Evolutionary conservation across 2,888 invertebrate species (phyloP).

Genomic region (Dryomyza anilis): DNA sequence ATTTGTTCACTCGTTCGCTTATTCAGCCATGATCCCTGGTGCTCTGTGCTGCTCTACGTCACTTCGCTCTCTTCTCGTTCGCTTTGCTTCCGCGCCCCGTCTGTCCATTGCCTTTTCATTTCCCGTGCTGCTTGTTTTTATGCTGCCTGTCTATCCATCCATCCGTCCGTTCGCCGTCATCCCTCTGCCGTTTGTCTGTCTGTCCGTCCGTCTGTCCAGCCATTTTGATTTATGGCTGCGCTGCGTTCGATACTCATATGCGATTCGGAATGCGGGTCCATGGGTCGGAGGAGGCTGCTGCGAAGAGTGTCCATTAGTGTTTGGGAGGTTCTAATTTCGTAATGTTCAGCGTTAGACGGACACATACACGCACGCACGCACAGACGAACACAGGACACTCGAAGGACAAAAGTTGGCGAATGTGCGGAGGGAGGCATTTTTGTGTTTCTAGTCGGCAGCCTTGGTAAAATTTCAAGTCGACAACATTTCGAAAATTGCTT

Average conservation of each 20-base stretch:
- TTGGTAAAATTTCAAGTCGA: slow-evolving; percentile 8
- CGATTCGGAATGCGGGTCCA: slow-evolving; percentile 43
- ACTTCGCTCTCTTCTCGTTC: slow-evolving; percentile 38
- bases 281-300: slow-evolving; percentile 4
- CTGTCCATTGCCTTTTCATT: background rate
- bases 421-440: too few species aligned
- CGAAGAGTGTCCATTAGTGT: slow-evolving; percentile 32
- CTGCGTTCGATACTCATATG: slow-evolving; percentile 59
- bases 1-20: slow-evolving; percentile 50
- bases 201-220: slow-evolving; percentile 51
- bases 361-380: slow-evolving; percentile 15
- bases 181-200: slow-evolving; percentile 31
- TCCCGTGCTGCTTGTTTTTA: slow-evolving; percentile 1
- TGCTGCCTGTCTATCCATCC: slow-evolving; percentile 3
- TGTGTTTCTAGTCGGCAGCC: too few species aligned
- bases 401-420: slow-evolving; percentile 26
- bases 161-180: slow-evolving; percentile 10
- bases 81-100: slow-evolving; percentile 38
- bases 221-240: slow-evolving; percentile 61
- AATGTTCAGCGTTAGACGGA: slow-evolving; percentile 6
- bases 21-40: slow-evolving; percentile 34
- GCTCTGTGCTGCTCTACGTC: too few species aligned
- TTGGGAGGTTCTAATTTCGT: slow-evolving; percentile 42
- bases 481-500: slow-evolving; percentile 15
- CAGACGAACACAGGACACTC: slow-evolving; percentile 39